Evolutionary conservation across 2,113 vertebrate genomes (phyloP).

Genomic region (Gambusia holbrooki): DNA sequence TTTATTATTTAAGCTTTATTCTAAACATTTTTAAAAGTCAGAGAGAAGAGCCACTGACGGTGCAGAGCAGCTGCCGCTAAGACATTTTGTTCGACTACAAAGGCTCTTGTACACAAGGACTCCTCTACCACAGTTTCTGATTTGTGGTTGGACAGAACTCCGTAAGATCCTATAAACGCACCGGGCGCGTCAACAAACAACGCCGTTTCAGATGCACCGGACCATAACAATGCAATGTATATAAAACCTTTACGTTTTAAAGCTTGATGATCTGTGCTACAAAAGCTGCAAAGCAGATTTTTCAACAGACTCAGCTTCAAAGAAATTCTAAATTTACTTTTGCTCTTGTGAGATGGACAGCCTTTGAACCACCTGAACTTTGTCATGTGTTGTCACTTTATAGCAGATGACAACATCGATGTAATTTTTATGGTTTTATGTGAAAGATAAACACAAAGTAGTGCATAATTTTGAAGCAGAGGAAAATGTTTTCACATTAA

Average conservation of each 20-base stretch:
- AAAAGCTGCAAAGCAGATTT: not conserved
- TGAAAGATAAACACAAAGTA: too few species aligned
- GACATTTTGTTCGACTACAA: constrained; percentile 11
- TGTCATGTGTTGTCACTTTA: too few species aligned
- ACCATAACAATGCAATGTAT: constrained; percentile 36
- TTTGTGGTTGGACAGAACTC: constrained; percentile 39
- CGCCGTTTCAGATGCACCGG: constrained; percentile 1
- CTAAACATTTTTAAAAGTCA: constrained; percentile 14
- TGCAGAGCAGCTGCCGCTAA: constrained; percentile 12
- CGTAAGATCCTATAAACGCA: constrained; percentile 34
- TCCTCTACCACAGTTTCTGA: constrained; percentile 14
- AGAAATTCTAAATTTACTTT: too few species aligned
- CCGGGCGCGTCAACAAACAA: constrained; percentile 16
- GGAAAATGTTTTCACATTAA: too few species aligned
- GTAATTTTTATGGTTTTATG: too few species aligned
- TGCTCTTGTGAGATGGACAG: too few species aligned
- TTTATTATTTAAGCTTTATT: constrained; percentile 21
- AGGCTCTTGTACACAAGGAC: constrained; percentile 22
- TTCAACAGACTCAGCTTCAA: not conserved
- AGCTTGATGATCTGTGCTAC: not conserved
- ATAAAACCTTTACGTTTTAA: constrained; percentile 12
- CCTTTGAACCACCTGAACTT: too few species aligned
- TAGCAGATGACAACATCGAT: too few species aligned
- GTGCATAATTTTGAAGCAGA: too few species aligned
- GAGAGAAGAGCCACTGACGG: constrained; percentile 8